Conservation (phyloP, 2,888 invertebrate species). For the Spisula solida region DNA sequence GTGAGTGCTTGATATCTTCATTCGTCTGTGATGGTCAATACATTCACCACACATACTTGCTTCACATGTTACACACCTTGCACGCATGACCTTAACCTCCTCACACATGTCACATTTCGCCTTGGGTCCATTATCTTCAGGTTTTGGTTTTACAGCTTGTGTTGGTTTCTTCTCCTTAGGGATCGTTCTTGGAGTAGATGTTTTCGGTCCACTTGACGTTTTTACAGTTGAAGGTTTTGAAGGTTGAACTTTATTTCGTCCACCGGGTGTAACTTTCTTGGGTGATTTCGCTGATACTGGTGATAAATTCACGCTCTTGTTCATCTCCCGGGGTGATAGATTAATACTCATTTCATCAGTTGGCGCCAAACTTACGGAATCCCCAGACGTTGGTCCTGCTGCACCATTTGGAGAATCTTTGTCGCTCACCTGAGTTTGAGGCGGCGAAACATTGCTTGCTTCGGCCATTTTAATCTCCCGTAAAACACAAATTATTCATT, state of each 20-base stretch:
- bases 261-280: constrained; percentile 2
- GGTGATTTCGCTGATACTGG: constrained; percentile 52
- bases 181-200: neutral
- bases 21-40: constrained; percentile 64
- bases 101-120: constrained; percentile 71
- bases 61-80: constrained; percentile 64
- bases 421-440: neutral
- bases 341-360: constrained; percentile 66
- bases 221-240: neutral
- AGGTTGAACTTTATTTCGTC: neutral
- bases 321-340: constrained; percentile 53
- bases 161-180: neutral
- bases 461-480: constrained; percentile 52
- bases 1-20: constrained; percentile 63
- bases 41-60: constrained; percentile 66
- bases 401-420: constrained; percentile 55
- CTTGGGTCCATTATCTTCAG: constrained; percentile 1
- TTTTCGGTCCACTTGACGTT: constrained; percentile 22
- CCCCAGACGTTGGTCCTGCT: constrained; percentile 40
- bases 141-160: neutral
- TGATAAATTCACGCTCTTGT: constrained; percentile 19
- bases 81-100: constrained; percentile 50
- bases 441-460: constrained; percentile 53
- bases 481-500: neutral
- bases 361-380: constrained; percentile 34